phyloP scores from a whole-genome alignment of 2,797 vertebrate genomes.

The Anomalospiza imberbis region DNA sequence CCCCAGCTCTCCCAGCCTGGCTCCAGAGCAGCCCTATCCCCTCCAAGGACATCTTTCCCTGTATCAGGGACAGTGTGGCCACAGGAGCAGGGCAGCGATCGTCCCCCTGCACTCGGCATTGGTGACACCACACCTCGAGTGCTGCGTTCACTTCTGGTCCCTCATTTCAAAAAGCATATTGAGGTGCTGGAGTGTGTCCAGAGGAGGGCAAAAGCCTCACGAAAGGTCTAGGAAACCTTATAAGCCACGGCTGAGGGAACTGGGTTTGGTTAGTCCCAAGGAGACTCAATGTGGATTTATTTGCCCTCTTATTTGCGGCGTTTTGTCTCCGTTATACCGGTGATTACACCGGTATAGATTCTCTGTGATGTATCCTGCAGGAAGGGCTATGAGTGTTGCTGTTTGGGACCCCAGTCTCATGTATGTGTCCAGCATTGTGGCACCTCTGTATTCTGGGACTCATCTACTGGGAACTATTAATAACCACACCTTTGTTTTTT shows the following conservation, averaged over 20 bases:
- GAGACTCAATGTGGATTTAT: not conserved
- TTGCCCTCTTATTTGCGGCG: fast-evolving
- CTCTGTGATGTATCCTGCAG: not conserved
- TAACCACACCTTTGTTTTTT: not conserved
- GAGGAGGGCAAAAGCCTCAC: not conserved
- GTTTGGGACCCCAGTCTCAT: not conserved
- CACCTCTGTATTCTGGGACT: not conserved
- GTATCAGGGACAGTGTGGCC: not conserved
- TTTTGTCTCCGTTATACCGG: fast-evolving
- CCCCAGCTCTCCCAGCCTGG: not conserved
- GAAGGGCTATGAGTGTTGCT: not conserved
- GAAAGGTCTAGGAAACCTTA: not conserved
- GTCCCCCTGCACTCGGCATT: fast-evolving
- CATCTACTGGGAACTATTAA: not conserved
- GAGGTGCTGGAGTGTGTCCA: fast-evolving
- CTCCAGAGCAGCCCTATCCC: not conserved
- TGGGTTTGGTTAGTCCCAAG: not conserved
- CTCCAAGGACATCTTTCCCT: not conserved
- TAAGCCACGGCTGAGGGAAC: not conserved
- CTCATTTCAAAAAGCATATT: not conserved
- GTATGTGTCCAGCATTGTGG: not conserved
- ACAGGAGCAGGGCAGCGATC: not conserved
- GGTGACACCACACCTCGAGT: not conserved
- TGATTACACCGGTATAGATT: not conserved
- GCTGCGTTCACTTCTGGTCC: not conserved